phyloP scores from a whole-genome alignment of 1,140 invertebrate genomes.

The Ditylenchus dipsaci region DNA sequence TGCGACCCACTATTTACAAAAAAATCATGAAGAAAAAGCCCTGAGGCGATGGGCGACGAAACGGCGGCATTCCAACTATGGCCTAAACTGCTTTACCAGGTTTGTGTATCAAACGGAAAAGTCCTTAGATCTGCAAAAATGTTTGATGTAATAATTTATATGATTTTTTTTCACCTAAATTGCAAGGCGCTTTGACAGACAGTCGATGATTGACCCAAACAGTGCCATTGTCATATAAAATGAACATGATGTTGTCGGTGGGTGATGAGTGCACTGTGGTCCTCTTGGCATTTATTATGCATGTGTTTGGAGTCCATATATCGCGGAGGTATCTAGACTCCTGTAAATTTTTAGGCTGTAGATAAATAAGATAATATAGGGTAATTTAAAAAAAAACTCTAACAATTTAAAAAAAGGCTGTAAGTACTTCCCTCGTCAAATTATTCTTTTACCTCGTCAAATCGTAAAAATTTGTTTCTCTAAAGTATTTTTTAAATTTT shows the following conservation, averaged over 20 bases:
- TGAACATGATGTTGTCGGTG: constrained; percentile 56
- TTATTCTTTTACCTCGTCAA: no score
- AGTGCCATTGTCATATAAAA: constrained; percentile 47
- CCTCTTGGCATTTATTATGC: constrained; percentile 54
- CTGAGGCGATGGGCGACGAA: no score
- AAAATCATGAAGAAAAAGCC: no score
- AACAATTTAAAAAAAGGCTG: no score
- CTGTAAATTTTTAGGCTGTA: not conserved
- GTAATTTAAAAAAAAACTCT: no score
- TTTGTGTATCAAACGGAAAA: constrained; percentile 56
- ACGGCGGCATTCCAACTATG: no score
- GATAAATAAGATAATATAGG: no score
- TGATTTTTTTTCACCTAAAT: constrained; percentile 30
- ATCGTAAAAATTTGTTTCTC: no score
- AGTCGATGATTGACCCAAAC: constrained; percentile 57
- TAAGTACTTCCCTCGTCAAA: no score
- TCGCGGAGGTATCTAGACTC: constrained; percentile 44
- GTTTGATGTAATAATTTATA: not conserved
- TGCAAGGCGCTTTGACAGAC: constrained; percentile 55
- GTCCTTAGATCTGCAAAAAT: constrained; percentile 42
- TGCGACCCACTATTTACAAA: no score
- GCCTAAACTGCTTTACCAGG: constrained; percentile 23
- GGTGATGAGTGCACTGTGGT: constrained; percentile 52
- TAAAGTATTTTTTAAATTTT: no score
- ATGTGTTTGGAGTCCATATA: constrained; percentile 57